A percentile compares a stretch with the other conserved stretches of the same genome.
Conservation (phyloP, 2,113 vertebrate species). For the Vulpes lagopus region DNA sequence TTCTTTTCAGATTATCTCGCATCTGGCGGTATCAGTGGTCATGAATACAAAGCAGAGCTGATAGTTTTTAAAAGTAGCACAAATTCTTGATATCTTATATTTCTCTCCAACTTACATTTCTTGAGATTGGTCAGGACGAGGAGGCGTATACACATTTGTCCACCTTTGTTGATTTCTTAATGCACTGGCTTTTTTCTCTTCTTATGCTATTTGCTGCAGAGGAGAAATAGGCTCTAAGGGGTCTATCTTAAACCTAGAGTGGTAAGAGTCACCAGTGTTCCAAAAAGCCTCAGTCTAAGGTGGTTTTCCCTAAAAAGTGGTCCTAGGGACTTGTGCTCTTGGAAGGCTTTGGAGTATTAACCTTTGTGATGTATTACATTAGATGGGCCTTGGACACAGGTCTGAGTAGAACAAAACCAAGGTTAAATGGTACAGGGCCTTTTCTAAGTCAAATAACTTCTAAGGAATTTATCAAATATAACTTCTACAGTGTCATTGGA, state of each 20-base stretch:
- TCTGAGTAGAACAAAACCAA: conserved; percentile 82
- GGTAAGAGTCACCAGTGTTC: background rate
- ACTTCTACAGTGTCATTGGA: conserved; percentile 76
- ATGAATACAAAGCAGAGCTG: background rate
- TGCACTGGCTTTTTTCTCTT: background rate
- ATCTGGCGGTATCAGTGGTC: background rate
- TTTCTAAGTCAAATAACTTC: conserved; percentile 81
- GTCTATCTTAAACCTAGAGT: background rate
- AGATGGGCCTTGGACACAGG: conserved; percentile 59
- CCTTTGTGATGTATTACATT: conserved; percentile 68
- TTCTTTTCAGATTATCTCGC: background rate
- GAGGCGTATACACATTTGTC: background rate
- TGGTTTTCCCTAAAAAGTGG: conserved; percentile 46
- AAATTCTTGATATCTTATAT: conserved; percentile 17
- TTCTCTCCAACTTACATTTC: conserved; percentile 35
- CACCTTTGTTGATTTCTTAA: conserved; percentile 6
- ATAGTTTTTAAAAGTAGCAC: background rate
- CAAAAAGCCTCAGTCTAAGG: conserved; percentile 18
- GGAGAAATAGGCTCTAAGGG: background rate
- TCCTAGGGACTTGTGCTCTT: background rate
- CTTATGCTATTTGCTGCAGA: background rate
- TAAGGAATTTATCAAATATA: conserved; percentile 85
- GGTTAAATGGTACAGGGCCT: conserved; percentile 75
- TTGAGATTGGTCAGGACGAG: background rate
- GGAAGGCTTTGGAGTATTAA: conserved; percentile 21